Conservation (phyloP, 2,797 vertebrate genomes). For the Ispidina lecontei region DNA sequence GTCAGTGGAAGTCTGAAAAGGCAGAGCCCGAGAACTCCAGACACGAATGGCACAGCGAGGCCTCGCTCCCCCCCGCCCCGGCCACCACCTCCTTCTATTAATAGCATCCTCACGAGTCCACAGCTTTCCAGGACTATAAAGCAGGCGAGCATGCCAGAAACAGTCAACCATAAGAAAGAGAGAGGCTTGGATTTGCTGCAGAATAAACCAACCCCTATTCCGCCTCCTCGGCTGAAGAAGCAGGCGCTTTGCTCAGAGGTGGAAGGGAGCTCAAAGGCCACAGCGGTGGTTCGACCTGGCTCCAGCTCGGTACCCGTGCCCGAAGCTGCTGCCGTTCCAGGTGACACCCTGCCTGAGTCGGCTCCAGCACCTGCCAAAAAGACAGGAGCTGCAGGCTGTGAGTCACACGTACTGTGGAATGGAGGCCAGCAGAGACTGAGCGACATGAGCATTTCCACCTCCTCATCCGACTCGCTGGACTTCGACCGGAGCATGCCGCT, state of each 20-base stretch:
- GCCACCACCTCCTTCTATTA: slow-evolving; percentile 89
- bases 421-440: slow-evolving; percentile 88
- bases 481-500: slow-evolving; percentile 87
- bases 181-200: slow-evolving; percentile 70
- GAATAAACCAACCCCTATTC: slow-evolving; percentile 82
- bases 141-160: slow-evolving; percentile 82
- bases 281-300: neutral
- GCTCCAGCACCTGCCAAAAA: slow-evolving; percentile 46
- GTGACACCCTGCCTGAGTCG: slow-evolving; percentile 72
- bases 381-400: slow-evolving; percentile 43
- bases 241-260: slow-evolving; percentile 69
- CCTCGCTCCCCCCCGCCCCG: slow-evolving; percentile 86
- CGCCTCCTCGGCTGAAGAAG: slow-evolving; percentile 88
- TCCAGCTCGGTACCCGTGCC: neutral
- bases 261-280: slow-evolving; percentile 71
- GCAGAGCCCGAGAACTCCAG: slow-evolving; percentile 70
- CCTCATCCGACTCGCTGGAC: slow-evolving; percentile 95
- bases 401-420: slow-evolving; percentile 73
- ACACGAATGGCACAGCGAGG: slow-evolving; percentile 73
- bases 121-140: slow-evolving; percentile 79
- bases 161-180: slow-evolving; percentile 73
- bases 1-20: slow-evolving; percentile 78
- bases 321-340: slow-evolving; percentile 67
- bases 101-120: slow-evolving; percentile 76
- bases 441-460: slow-evolving; percentile 96